These are phyloP conservation scores for Cheilosia variabilis DNA, from an alignment of 2,888 invertebrate genomes.

Conservation along the genomic window DNA sequence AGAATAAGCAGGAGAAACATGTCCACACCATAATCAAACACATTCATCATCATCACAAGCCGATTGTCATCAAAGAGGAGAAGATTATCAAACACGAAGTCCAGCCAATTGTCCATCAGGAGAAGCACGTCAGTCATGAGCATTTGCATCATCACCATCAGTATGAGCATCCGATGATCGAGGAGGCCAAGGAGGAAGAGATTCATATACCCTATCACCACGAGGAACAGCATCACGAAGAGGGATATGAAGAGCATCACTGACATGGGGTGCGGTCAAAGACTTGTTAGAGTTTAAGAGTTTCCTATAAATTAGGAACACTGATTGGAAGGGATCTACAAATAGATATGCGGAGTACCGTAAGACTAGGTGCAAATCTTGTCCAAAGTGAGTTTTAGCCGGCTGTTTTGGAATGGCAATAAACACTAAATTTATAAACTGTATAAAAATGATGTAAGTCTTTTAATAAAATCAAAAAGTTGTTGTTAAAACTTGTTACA, in stretches of 20 bases:
- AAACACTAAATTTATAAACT: no score
- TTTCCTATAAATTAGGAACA: neutral
- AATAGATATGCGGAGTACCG: no score
- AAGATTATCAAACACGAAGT: constrained; percentile 82
- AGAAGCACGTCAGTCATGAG: constrained; percentile 80
- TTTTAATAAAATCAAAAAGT: no score
- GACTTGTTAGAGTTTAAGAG: neutral
- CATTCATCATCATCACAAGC: constrained; percentile 83
- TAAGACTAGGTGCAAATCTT: no score
- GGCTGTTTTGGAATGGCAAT: no score
- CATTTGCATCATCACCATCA: constrained; percentile 81
- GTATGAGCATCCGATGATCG: constrained; percentile 55
- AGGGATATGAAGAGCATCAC: constrained; percentile 14
- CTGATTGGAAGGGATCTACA: constrained; percentile 3
- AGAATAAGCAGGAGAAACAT: constrained; percentile 83
- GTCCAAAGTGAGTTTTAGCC: no score
- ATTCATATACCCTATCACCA: constrained; percentile 51
- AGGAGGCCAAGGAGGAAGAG: constrained; percentile 54
- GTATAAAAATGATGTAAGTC: no score
- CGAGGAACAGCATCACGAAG: constrained; percentile 33
- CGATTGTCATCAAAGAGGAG: constrained; percentile 83
- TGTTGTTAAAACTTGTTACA: no score
- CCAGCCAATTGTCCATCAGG: constrained; percentile 80
- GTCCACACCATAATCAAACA: constrained; percentile 83
- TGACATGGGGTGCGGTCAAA: neutral